Evolutionary conservation across 2,888 invertebrate species (phyloP), one percentile per base, ranked within the genome.

Genomic region (Eupeodes luniger): DNA sequence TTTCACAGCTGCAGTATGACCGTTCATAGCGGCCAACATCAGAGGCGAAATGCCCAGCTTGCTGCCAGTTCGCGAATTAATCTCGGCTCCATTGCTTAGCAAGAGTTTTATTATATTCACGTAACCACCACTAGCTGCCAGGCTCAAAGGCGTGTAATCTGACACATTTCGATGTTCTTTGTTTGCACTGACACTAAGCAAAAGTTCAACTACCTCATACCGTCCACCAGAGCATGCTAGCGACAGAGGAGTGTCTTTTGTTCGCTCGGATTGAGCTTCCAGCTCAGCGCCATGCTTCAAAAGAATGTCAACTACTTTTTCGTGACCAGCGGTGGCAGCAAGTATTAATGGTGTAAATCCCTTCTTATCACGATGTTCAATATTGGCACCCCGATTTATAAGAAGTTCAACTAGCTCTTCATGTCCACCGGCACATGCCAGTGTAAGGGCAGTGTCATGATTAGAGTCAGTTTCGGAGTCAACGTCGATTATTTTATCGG

Each of bases 1-100:
- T 92, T 98, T 97, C 62, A 99, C 99, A 61, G 99, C 99, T 85
- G 98, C 97, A 92, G 97, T 96, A 92, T 98, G 98, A 0, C 99
- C 99, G 95, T 99, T 99, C 99, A 99, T 99, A 36, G 99, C 98
- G 19, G 99, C 99, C 92, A 99, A 94, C 99, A 99, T 99, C 77
- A 99, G 95, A 5, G 99, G 99, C 1, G 99, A 99, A 91, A 99
- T 99, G 90, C 99, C 99, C 81, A 99, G 95, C 94, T 99, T 99
- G 90, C 98, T 98, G 67, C 99, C 99, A 72, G 98, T 98, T 90
- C 98, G 96, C 16, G 99, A 99, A 94, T 99, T 99, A 90, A 99
- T 99, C 94, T 99, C 99, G 61, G 99, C 99, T 91, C 98, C 99
- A 93, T 98, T 97, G 92, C 96, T 97, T 64, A 99, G 94, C 89